phyloP scores from a whole-genome alignment of 1,140 invertebrate species.

The Leptoteleia sp. region DNA sequence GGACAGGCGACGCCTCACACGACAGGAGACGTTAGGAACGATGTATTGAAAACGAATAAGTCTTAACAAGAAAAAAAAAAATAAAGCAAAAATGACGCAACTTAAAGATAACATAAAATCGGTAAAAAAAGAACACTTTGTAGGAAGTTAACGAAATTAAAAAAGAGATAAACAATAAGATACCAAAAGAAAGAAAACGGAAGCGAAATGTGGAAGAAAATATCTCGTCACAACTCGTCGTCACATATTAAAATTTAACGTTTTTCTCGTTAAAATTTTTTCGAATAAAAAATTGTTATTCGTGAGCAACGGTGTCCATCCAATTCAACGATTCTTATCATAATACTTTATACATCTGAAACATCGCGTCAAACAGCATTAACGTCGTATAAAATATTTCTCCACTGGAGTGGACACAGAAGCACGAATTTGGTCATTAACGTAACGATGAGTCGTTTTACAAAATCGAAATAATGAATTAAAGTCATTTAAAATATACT shows the following conservation, averaged over 20 bases:
- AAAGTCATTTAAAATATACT: too few species aligned
- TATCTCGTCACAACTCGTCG: slow-evolving; percentile 5
- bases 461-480: slow-evolving; percentile 10
- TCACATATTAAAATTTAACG: too few species aligned
- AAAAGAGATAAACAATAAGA: too few species aligned
- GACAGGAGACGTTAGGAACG: slow-evolving; percentile 5
- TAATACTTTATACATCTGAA: slow-evolving; percentile 53
- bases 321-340: slow-evolving; percentile 47
- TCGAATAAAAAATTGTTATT: slow-evolving; percentile 8
- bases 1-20: slow-evolving; percentile 1
- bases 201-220: slow-evolving; percentile 31
- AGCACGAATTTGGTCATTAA: slow-evolving; percentile 8
- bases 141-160: slow-evolving; percentile 1
- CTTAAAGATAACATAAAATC: not conserved
- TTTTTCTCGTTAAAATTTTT: too few species aligned
- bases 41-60: not conserved
- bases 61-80: too few species aligned
- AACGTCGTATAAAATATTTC: slow-evolving; percentile 59
- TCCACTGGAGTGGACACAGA: slow-evolving; percentile 13
- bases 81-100: not conserved
- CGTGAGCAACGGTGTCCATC: slow-evolving; percentile 2
- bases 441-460: slow-evolving; percentile 9
- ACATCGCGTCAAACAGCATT: slow-evolving; percentile 28
- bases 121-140: slow-evolving; percentile 14
- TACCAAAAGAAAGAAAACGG: not conserved